Percentiles rank a stretch among this genome's conserved stretches.
Evolutionary conservation across 1,140 invertebrate genomes (phyloP).

Genomic region (Trichoplusia ni): DNA sequence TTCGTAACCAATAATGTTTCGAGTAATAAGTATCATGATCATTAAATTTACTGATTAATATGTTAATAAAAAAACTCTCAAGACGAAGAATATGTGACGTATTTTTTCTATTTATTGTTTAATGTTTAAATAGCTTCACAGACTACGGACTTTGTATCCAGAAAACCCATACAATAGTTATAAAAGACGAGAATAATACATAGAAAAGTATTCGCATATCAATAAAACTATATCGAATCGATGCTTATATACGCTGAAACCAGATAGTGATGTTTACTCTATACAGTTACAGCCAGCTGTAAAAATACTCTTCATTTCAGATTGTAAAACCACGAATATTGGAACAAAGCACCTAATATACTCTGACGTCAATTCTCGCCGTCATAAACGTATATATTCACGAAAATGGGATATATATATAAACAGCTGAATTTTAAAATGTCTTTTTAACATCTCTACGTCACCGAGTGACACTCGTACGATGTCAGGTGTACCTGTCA

Average conservation of each 20-base stretch:
- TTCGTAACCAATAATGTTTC: no score
- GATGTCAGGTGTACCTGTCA: not conserved
- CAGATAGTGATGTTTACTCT: constrained; percentile 34
- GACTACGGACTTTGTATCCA: no score
- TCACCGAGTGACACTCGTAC: constrained; percentile 9
- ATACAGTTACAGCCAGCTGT: constrained; percentile 38
- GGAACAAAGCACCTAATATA: constrained; percentile 46
- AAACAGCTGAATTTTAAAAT: constrained; percentile 20
- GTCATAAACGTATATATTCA: constrained; percentile 38
- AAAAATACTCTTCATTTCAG: constrained; percentile 44
- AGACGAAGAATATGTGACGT: no score
- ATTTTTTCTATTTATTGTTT: no score
- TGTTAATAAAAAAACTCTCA: no score
- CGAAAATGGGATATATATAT: constrained; percentile 18
- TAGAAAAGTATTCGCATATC: not conserved
- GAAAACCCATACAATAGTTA: no score
- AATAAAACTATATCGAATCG: constrained; percentile 25
- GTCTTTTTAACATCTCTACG: constrained; percentile 10
- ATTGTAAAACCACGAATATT: constrained; percentile 40
- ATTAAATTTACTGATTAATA: no score
- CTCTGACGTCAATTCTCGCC: constrained; percentile 45
- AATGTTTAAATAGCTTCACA: no score
- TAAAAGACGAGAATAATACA: not conserved
- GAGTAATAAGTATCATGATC: no score
- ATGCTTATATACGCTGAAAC: constrained; percentile 8